Percentiles rank a stretch among this genome's conserved stretches.
Evolutionary conservation across 2,888 invertebrate genomes (phyloP).

Genomic region (Meta bourneti): DNA sequence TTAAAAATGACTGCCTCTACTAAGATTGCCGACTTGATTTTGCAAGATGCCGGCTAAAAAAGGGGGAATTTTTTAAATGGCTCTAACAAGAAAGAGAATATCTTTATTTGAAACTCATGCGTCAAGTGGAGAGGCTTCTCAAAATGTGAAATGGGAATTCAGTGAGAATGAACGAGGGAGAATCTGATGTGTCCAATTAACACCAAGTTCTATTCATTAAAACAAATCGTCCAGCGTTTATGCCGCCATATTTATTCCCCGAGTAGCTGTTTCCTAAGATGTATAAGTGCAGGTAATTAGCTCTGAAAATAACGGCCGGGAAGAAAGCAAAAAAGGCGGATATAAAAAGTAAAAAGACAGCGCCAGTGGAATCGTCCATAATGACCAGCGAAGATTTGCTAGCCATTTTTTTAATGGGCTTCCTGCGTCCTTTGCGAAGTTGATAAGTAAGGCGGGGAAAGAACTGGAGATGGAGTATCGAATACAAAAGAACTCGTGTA

Average conservation of each 20-base stretch:
- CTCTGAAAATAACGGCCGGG: constrained; percentile 57
- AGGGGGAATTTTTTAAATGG: constrained; percentile 58
- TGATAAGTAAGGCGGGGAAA: constrained; percentile 53
- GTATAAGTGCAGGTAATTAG: constrained; percentile 74
- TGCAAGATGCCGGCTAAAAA: constrained; percentile 45
- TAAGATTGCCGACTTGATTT: constrained; percentile 52
- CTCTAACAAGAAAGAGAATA: constrained; percentile 69
- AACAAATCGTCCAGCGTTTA: constrained; percentile 72
- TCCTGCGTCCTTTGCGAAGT: constrained; percentile 33
- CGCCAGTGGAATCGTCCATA: constrained; percentile 55
- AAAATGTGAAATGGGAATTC: constrained; percentile 65
- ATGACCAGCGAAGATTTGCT: constrained; percentile 70
- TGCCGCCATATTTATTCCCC: constrained; percentile 46
- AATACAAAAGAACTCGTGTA: background rate
- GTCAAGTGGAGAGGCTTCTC: constrained; percentile 49
- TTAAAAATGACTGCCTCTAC: constrained; percentile 22
- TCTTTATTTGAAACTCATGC: constrained; percentile 55
- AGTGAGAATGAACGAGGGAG: constrained; percentile 20
- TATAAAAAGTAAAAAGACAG: constrained; percentile 30
- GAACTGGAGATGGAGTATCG: background rate
- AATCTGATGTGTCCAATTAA: constrained; percentile 72
- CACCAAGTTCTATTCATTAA: constrained; percentile 72
- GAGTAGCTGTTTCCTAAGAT: constrained; percentile 33
- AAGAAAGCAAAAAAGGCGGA: background rate
- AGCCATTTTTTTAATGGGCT: constrained; percentile 61